phyloP scores from a whole-genome alignment of 2,888 invertebrate genomes.

The Chirona hameri region DNA sequence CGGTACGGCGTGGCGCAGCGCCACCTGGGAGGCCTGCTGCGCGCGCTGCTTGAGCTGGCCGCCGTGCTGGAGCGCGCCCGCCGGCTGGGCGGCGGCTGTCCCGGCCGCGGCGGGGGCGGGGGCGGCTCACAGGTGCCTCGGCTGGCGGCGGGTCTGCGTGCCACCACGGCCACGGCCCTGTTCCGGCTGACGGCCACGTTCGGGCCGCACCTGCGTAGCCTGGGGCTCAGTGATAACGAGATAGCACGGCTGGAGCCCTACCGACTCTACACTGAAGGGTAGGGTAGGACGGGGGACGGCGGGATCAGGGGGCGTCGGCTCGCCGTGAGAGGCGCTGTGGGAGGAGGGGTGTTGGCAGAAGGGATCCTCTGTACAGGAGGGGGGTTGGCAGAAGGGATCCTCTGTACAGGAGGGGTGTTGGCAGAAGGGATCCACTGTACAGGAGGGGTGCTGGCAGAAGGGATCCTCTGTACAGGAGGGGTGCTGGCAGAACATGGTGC shows the following conservation, averaged over 20 bases:
- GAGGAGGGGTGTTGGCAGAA: too few species aligned
- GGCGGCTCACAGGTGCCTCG: neutral
- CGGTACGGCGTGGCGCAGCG: neutral
- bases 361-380: too few species aligned
- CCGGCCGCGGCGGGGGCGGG: neutral
- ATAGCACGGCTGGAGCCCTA: neutral
- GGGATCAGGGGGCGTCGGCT: too few species aligned
- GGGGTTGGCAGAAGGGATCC: too few species aligned
- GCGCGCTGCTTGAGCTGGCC: neutral
- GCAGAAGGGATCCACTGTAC: too few species aligned
- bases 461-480: too few species aligned
- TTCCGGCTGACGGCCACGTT: neutral
- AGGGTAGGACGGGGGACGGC: too few species aligned
- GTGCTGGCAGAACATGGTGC: too few species aligned
- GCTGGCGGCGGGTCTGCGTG: neutral
- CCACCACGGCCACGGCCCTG: neutral
- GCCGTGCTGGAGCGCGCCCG: constrained; percentile 8
- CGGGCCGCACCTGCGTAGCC: neutral
- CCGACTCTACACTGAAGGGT: neutral
- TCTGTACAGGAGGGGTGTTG: too few species aligned
- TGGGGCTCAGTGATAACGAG: neutral
- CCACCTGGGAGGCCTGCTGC: neutral
- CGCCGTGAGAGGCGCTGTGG: too few species aligned
- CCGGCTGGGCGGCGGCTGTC: neutral
- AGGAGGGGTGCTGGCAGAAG: too few species aligned